Conservation (phyloP, 2,113 vertebrate genomes). For the Lepus americanus region DNA sequence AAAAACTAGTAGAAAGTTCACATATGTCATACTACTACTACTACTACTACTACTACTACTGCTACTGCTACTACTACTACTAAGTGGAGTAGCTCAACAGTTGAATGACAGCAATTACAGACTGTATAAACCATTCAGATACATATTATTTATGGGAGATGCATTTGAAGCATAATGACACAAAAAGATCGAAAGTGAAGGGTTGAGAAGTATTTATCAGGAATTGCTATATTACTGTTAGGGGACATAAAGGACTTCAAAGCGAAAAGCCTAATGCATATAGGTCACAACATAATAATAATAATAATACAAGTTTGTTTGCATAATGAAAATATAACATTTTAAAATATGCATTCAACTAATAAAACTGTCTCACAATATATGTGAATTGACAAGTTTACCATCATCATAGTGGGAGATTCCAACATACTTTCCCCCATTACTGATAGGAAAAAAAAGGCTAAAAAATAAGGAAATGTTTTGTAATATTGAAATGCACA, state of each 20-base stretch:
- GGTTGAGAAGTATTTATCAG: not conserved
- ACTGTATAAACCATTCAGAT: constrained; percentile 5
- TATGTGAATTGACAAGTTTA: not conserved
- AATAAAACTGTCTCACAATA: constrained; percentile 39
- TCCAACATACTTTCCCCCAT: not conserved
- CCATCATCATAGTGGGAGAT: not conserved
- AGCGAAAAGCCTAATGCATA: not conserved
- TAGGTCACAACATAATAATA: not conserved
- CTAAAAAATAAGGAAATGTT: not conserved
- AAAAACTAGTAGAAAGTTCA: not conserved
- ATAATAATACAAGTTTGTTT: not conserved
- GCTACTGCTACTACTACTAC: not conserved
- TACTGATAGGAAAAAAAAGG: not conserved
- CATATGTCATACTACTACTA: not conserved
- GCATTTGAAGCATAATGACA: not conserved
- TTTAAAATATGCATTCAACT: not conserved
- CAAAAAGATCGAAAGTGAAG: not conserved
- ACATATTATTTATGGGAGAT: not conserved
- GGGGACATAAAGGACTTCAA: not conserved
- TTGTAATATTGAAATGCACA: not conserved
- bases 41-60: no score
- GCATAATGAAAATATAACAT: not conserved
- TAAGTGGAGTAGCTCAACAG: not conserved
- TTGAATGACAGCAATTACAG: not conserved
- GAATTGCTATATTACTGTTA: not conserved